phyloP scores from a whole-genome alignment of 2,888 invertebrate genomes.

The Itoplectis maculator region DNA sequence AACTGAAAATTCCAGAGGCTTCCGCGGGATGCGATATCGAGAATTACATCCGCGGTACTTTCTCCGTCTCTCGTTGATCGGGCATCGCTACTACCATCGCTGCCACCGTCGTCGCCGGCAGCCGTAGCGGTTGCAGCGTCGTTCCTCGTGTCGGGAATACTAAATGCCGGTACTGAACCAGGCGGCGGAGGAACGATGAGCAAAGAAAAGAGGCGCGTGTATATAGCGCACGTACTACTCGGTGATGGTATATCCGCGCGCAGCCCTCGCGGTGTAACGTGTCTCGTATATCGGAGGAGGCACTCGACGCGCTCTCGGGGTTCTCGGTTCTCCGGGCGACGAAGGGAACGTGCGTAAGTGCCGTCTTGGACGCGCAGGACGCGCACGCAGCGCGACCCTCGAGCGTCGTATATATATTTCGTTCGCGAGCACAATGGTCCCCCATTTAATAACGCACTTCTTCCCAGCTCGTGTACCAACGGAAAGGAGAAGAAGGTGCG shows the following conservation, averaged over 20 bases:
- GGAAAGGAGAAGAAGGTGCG: neutral
- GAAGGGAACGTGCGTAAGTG: constrained; percentile 54
- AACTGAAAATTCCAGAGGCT: constrained; percentile 1
- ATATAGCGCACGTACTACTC: constrained; percentile 10
- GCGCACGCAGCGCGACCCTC: constrained; percentile 7
- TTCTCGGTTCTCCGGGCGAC: neutral
- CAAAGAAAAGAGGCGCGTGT: constrained; percentile 13
- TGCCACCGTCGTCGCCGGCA: no score
- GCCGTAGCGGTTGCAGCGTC: no score
- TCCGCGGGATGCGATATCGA: constrained; percentile 15
- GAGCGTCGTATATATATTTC: neutral
- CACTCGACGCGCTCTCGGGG: neutral
- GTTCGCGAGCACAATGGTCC: constrained; percentile 61
- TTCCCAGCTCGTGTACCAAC: constrained; percentile 24
- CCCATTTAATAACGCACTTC: constrained; percentile 63
- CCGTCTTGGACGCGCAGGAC: no score
- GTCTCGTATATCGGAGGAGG: constrained; percentile 34
- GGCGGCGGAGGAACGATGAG: constrained; percentile 3
- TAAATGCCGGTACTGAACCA: constrained; percentile 19
- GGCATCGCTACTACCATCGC: neutral
- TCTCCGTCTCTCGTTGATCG: constrained; percentile 34
- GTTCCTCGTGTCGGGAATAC: constrained; percentile 30
- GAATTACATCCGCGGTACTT: constrained; percentile 29
- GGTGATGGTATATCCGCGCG: constrained; percentile 9
- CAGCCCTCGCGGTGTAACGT: neutral